Evolutionary conservation across 2,113 vertebrate genomes (phyloP), one percentile per base, ranked within the genome.

Genomic region (Lagenorhynchus albirostris): DNA sequence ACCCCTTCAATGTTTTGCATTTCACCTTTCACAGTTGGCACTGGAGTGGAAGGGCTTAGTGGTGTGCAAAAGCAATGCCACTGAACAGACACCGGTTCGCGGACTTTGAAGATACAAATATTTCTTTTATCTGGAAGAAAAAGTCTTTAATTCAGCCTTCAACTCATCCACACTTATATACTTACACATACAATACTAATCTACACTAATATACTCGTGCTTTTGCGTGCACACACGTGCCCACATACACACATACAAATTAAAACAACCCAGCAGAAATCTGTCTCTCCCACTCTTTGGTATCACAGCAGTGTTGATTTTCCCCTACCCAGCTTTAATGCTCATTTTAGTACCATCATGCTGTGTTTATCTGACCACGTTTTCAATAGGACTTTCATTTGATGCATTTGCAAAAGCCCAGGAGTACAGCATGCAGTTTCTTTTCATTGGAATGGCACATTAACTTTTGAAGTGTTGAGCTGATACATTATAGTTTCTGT

Each of bases 281-380:
- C 36, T 55, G 15, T 73, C 55, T 96, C 31, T 92, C 53, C 68
- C 53, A 1, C 5, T 65, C 26, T 55, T 74, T 50, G 67, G 38
- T 38, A 14, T 81, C 71, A 79, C n/a, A 90, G 55, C 38, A 81
- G 76, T 86, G 55, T 62, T 71, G 70, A 80, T 36, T 65, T 94
- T 10, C 36, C 79, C 70, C 31, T 26, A 60, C 68, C 7, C 0
- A 1, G 62, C 26, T 94, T 29, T 91, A 50, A 70, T 36, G 85
- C 23, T 86, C 67, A 74, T 87, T 95, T 97, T 93, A 62, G 70
- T 71, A 38, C 36, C 10, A 63, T 93, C 93, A 71, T 17, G 71
- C 65, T 97, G 85, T 62, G 65, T 94, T 97, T 97, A 95, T 93
- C 55, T 94, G 96, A 53, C 93, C 77, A 86, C 77, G 81, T 94